Percentiles rank a stretch among this genome's conserved stretches.
These are phyloP conservation scores for Microhierax caerulescens DNA, from an alignment of 2,797 vertebrate genomes.

Conservation along the genomic window DNA sequence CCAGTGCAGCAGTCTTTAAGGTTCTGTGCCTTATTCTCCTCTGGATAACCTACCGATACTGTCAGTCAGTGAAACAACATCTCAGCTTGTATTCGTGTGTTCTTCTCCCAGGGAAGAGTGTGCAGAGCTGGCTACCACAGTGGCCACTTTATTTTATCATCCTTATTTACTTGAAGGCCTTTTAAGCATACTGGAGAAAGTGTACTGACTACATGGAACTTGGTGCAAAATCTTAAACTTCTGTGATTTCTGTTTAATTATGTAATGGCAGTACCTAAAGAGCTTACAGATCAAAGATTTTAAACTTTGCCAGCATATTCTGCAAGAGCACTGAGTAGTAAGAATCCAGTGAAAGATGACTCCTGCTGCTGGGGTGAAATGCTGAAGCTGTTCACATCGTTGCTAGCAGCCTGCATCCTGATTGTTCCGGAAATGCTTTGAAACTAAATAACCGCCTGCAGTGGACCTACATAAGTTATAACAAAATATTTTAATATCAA, in stretches of 20 bases:
- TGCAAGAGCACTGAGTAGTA: not conserved
- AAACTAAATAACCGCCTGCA: not conserved
- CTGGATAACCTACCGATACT: rapidly evolving
- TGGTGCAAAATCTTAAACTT: not conserved
- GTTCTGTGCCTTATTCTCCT: not conserved
- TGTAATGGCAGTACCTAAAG: too few species aligned
- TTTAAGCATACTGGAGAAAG: not conserved
- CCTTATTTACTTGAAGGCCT: not conserved
- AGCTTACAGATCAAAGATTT: not conserved
- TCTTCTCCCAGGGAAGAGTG: not conserved
- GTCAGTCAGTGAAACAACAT: too few species aligned
- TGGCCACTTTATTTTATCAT: too few species aligned
- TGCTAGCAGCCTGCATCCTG: not conserved
- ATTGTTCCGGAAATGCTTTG: not conserved
- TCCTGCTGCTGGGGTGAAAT: not conserved
- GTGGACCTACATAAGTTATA: not conserved
- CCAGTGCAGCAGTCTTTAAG: rapidly evolving
- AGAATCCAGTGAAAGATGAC: not conserved
- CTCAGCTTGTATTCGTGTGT: rapidly evolving
- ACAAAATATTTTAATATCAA: not conserved
- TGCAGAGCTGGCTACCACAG: not conserved
- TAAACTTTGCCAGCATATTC: not conserved
- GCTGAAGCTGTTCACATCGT: not conserved
- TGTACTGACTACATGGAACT: not conserved
- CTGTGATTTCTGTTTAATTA: not conserved